Evolutionary conservation across 2,888 invertebrate species (phyloP), one percentile per base, ranked within the genome.

Genomic region (Dryomyza anilis): DNA sequence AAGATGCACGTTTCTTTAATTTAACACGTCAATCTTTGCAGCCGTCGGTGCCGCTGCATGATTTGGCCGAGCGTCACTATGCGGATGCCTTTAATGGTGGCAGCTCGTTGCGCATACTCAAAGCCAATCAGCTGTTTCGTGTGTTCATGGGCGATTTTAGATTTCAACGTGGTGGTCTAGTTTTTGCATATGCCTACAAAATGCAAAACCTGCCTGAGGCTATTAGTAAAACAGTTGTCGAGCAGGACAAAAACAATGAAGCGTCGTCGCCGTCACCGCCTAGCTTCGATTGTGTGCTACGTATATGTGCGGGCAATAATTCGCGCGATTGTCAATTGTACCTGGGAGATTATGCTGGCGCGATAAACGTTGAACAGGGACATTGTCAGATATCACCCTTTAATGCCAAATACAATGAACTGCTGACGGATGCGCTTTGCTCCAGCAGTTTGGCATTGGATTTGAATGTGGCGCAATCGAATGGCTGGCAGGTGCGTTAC

Each of bases 21-120:
- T 73, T 89, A 67, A 84, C 86, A 0, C 85, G 85, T 59, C 87
- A 87, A 81, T 85, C 88, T 63, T 85, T 88, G 74, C 89, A 89
- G 75, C 87, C 88, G 1, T 82, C 83, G 27, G 77, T 83, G 45
- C 83, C 83, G 2, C 58, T 81, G 64, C 71, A 73, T 21, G 69
- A 67, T 27, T 72, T 75, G 65, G 78, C 72, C 4, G 75, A 76
- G 62, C 76, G 76, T 21, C 81, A 79, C 71, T 81, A 78, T 45
- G 80, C 81, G 0, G 86, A 86, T 68, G 84, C 84, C 67, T 87
- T 85, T 74, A 80, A 75, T 23, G 88, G 88, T 14, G 88, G 88
- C 19, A 81, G 84, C 1, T 86, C 87, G 45, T 74, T 88, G 2
- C 82, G 81, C 63, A 74, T 88, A 1, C 73, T 83, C 16, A 73